Evolutionary conservation across 2,113 vertebrate genomes (phyloP).

Genomic region (Syrmaticus mikado): DNA sequence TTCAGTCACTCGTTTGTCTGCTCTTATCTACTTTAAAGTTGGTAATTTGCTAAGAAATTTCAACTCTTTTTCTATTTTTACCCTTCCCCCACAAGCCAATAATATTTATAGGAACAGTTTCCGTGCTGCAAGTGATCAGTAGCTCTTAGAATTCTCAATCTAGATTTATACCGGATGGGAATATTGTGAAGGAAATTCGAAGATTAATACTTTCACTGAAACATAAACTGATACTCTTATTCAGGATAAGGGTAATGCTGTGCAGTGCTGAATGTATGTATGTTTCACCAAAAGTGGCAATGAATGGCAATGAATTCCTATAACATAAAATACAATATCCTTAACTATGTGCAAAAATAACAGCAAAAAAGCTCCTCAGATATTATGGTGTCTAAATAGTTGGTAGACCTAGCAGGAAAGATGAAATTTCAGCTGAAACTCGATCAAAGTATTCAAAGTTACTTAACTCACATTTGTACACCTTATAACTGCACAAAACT

Average conservation of each 20-base stretch:
- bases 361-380: neutral
- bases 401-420: neutral
- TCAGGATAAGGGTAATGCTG: neutral
- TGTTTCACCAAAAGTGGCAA: neutral
- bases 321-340: neutral
- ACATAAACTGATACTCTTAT: neutral
- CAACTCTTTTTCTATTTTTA: neutral
- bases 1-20: neutral
- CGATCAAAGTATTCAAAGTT: slow-evolving; percentile 19
- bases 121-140: neutral
- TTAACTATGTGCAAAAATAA: neutral
- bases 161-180: neutral
- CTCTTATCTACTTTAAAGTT: neutral
- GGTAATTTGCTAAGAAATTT: neutral
- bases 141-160: neutral
- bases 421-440: slow-evolving; percentile 20
- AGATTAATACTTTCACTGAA: neutral
- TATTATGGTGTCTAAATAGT: neutral
- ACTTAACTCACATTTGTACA: neutral
- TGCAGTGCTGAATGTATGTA: neutral
- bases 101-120: neutral
- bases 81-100: neutral
- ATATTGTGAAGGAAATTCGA: neutral
- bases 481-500: neutral
- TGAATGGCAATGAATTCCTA: neutral